A percentile compares a stretch with the other conserved stretches of the same genome.
Evolutionary conservation across 2,888 invertebrate species (phyloP).

Genomic region (Hypercompe scribonia): DNA sequence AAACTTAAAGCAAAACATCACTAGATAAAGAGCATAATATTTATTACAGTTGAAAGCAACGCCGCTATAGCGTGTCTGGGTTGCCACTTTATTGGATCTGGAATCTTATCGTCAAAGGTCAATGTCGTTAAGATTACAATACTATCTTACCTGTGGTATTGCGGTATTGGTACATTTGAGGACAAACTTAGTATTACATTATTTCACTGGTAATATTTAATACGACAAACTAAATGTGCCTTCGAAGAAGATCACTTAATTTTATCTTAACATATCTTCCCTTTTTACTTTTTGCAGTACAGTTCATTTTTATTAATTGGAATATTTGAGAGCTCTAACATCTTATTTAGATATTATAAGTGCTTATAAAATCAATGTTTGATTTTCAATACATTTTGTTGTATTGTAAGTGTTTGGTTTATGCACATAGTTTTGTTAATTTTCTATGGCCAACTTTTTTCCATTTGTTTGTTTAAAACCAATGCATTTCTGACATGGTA

Average conservation of each 20-base stretch:
- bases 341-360: background rate
- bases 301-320: background rate
- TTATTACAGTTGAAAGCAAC: constrained; percentile 16
- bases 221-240: background rate
- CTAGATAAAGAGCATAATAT: constrained; percentile 3
- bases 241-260: background rate
- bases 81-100: constrained; percentile 16
- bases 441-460: too few species aligned
- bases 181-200: constrained; percentile 17
- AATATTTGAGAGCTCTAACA: background rate
- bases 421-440: too few species aligned
- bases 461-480: too few species aligned
- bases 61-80: constrained; percentile 34
- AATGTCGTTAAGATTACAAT: constrained; percentile 51
- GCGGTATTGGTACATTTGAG: constrained; percentile 26
- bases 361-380: too few species aligned
- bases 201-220: background rate
- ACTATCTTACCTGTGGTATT: constrained; percentile 37
- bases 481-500: too few species aligned
- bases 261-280: too few species aligned
- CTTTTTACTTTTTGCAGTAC: background rate
- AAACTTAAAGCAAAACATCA: constrained; percentile 9
- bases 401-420: too few species aligned
- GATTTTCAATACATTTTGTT: too few species aligned
- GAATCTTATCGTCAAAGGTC: constrained; percentile 55